These are phyloP conservation scores for Galaxea fascicularis DNA, from an alignment of 92 coral and sea anemone genomes.

Conservation along the genomic window DNA sequence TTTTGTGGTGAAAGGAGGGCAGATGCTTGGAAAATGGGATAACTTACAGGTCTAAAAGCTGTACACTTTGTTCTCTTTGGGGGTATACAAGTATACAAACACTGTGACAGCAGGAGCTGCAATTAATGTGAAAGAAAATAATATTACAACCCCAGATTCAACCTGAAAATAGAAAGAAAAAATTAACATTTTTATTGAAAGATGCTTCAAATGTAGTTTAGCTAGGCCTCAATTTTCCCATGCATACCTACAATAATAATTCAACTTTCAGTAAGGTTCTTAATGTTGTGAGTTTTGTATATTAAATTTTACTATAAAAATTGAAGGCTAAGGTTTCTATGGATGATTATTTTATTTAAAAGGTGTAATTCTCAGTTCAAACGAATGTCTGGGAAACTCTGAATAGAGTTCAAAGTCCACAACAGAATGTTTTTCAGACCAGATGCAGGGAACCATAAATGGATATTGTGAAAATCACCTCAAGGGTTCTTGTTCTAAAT, in stretches of 20 bases:
- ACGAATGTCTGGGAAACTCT: not conserved
- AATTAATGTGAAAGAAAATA: not conserved
- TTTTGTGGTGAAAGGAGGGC: constrained; percentile 41
- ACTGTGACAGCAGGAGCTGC: constrained; percentile 1
- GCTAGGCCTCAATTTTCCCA: constrained; percentile 1
- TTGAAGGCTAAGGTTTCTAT: not conserved
- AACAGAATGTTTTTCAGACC: constrained; percentile 1
- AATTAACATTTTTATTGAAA: constrained; percentile 1
- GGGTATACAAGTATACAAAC: not conserved
- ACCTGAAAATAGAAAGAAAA: not conserved
- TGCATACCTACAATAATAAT: not conserved
- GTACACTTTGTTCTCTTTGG: not conserved
- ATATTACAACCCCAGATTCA: not conserved
- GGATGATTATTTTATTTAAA: not conserved
- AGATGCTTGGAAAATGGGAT: constrained; percentile 25
- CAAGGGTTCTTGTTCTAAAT: not conserved
- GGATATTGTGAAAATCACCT: not conserved
- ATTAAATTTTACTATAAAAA: not conserved
- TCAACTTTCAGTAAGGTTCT: constrained; percentile 2
- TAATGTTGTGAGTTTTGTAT: not conserved
- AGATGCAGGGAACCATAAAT: constrained; percentile 5
- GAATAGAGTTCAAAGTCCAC: constrained; percentile 5
- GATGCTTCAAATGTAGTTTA: not conserved
- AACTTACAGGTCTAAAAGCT: not conserved
- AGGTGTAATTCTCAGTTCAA: not conserved